Conservation (phyloP, 2,113 vertebrate species). For the Oenanthe melanoleuca region DNA sequence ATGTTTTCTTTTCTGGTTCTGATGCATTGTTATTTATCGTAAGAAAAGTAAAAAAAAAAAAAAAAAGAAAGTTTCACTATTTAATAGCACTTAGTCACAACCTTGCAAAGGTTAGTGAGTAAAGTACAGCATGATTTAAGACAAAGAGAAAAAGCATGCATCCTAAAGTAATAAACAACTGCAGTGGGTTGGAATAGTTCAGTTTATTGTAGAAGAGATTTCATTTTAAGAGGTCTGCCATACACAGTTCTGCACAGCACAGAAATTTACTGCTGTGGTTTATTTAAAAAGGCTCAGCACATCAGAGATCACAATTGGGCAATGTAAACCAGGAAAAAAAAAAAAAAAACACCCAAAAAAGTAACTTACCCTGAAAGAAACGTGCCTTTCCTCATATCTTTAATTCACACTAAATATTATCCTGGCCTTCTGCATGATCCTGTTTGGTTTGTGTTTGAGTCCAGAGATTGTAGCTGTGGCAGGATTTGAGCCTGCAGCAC, state of each 20-base stretch:
- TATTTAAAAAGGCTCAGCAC: not conserved
- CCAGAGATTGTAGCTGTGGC: conserved; percentile 44
- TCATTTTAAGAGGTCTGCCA: not conserved
- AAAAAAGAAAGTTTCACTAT: not conserved
- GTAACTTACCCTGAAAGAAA: conserved; percentile 34
- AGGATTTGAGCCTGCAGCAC: conserved; percentile 72
- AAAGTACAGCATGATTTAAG: not conserved
- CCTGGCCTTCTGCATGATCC: conserved; percentile 27
- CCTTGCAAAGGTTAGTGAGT: not conserved
- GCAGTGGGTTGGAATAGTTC: not conserved
- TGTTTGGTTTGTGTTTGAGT: conserved; percentile 47
- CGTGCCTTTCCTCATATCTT: conserved; percentile 2
- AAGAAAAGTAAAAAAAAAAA: not conserved
- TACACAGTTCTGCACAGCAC: not conserved
- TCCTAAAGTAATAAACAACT: conserved; percentile 1
- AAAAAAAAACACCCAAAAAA: not conserved
- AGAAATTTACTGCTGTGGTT: not conserved
- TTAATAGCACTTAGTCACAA: not conserved
- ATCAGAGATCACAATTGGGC: not conserved
- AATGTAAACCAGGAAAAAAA: not conserved
- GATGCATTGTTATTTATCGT: not conserved
- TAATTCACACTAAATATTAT: not conserved
- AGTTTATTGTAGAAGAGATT: not conserved
- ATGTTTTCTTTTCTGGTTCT: conserved; percentile 3
- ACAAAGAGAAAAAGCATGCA: not conserved